A percentile compares a stretch with the other conserved stretches of the same genome.
Conservation (phyloP, 2,797 vertebrate genomes). For the Lacerta agilis region DNA sequence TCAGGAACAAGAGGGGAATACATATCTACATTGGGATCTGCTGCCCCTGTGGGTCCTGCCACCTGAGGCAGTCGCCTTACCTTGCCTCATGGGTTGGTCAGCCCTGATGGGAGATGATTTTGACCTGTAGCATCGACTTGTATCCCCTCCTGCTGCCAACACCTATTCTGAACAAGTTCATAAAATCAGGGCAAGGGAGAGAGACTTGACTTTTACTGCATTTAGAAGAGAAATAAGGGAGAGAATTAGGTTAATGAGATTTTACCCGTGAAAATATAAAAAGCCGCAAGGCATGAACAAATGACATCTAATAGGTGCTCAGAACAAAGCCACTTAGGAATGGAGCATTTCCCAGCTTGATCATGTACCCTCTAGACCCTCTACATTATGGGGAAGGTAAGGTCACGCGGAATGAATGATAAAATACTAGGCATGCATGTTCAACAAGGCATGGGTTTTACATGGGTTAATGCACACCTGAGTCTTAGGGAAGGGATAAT, state of each 20-base stretch:
- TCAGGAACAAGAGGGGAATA: too few relatives aligned
- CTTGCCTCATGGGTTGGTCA: too few relatives aligned
- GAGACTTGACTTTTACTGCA: background rate
- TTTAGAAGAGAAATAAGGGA: slow-evolving; percentile 10
- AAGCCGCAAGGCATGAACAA: slow-evolving; percentile 24
- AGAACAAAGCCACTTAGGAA: slow-evolving; percentile 9
- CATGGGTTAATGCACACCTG: background rate
- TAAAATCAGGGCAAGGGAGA: background rate
- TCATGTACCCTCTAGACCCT: background rate
- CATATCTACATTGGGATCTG: too few relatives aligned
- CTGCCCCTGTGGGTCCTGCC: too few relatives aligned
- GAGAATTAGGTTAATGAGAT: slow-evolving; percentile 35
- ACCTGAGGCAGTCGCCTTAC: too few relatives aligned
- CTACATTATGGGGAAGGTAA: background rate
- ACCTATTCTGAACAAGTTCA: background rate
- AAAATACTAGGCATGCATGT: background rate
- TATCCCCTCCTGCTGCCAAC: background rate
- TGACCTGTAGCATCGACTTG: background rate
- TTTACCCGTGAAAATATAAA: slow-evolving; percentile 21
- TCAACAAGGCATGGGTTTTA: background rate
- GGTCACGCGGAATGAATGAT: background rate
- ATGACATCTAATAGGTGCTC: background rate
- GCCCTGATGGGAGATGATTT: background rate
- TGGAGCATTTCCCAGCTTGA: background rate
- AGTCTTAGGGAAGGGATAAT: background rate